Base-by-base conservation (phyloP, 2,888 invertebrate genomes). In the Cantharis rustica region DNA sequence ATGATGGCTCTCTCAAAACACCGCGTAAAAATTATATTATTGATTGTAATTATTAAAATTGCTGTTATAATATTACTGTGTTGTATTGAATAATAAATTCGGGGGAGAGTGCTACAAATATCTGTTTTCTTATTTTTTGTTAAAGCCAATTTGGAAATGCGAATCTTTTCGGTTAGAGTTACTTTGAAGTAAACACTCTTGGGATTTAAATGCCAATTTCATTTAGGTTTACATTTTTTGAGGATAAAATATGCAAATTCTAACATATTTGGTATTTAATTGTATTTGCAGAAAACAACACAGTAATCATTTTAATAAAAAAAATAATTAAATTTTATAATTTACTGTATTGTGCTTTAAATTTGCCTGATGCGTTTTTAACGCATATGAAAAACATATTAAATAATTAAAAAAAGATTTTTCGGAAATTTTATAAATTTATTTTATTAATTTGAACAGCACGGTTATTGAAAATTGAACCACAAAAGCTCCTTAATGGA, bases 181-280 rank as follows among this genome's bases (percentile, higher is more conserved):
- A 20, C 64, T 66, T 66, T 66, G 64, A 66, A 66, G 64, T 66
- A 17, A 23, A 17, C 23, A 66, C 64, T 66, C 64, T 23, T 66
- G 64, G 64, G 64, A 13, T 20, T 66, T 16, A 66, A 66, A 66
- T 66, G 64, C 23, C 64, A 66, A 66, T 66, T 66, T 66, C 64
- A 23, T 66, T 66, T 23, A 66, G 47, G 47, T n/a, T 47, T 66
- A 66, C 64, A 66, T 66, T 66, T 66, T 66, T 66, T 16, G n/a
- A 66, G 23, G 11, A 66, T 23, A 20, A 66, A 66, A 66, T 66
- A 66, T 66, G 64, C 16, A 20, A 66, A 66, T 66, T 66, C 23
- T 9, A n/a, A 66, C 23, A 17, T 20, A 66, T 66, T 66, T 66
- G 20, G 20, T 20, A 66, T 66, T 66, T 20, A 66, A 66, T 63